Evolutionary conservation across 2,888 invertebrate genomes (phyloP), one percentile per base, ranked within the genome.

Genomic region (Morinoia aosen): DNA sequence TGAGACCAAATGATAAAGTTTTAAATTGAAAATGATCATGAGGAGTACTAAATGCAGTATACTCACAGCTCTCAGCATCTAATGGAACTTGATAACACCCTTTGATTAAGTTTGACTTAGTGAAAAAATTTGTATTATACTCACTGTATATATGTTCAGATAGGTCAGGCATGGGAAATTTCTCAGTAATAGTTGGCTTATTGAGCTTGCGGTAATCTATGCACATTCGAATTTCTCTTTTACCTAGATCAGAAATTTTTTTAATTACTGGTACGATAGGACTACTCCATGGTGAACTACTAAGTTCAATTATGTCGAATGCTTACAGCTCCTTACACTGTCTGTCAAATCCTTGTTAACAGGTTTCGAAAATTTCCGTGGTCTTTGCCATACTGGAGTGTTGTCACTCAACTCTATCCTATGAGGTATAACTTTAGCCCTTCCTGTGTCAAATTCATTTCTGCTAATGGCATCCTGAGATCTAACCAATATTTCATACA

Each of bases 1-100:
- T 88, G 88, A n/a, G 88, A 19, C 88, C n/a, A 88, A 88, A 64
- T 64, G 64, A 64, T 64, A 64, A 88, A 88, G 88, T 88, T 39
- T 88, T 88, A 11, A 88, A 88, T 11, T 88, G 88, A 88, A 88
- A 88, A n/a, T 88, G 88, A 11, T 25, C 88, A n/a, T 88, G 88
- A 19, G 88, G 88, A 11, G 88, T 88, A 39, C 88, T 88, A 39
- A 88, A 88, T 19, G 88, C 88, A n/a, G n/a, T 88, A 39, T 33
- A n/a, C 39, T 88, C 88, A 19, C 39, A 19, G 88, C 88, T 88
- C 11, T 88, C 88, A 39, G 88, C 10, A 25, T 88, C 88, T 33
- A 88, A n/a, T 39, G 88, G 88, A 19, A 88, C 88, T 39, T 88
- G 88, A 88, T 88, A 88, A 11, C 11, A 4, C 11, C 12, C n/a